These are phyloP conservation scores for Dryobates pubescens DNA, from an alignment of 2,797 vertebrate species.

Conservation along the genomic window DNA sequence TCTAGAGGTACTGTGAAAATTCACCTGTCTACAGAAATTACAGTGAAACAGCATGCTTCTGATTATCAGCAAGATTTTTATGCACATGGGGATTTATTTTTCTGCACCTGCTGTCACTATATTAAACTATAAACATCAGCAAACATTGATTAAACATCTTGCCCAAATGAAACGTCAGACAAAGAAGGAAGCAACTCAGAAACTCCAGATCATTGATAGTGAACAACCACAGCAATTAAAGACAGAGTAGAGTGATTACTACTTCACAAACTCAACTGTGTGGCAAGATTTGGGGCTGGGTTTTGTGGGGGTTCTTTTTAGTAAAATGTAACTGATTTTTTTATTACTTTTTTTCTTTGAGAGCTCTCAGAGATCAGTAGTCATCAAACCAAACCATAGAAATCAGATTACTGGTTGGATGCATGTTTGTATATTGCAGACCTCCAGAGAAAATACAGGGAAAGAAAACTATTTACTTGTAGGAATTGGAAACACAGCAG, in stretches of 20 bases:
- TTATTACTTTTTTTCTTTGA: background rate
- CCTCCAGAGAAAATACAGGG: background rate
- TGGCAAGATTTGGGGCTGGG: slow-evolving; percentile 5
- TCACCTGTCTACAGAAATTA: slow-evolving; percentile 76
- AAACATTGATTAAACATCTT: slow-evolving; percentile 79
- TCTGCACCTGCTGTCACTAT: slow-evolving; percentile 74
- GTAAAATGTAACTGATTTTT: background rate
- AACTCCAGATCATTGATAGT: slow-evolving; percentile 40
- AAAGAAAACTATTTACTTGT: background rate
- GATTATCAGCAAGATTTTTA: slow-evolving; percentile 72
- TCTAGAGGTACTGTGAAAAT: slow-evolving; percentile 73
- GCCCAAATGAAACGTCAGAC: slow-evolving; percentile 66
- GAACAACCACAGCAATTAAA: slow-evolving; percentile 56
- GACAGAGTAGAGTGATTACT: background rate
- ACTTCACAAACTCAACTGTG: background rate
- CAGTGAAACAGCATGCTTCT: slow-evolving; percentile 70
- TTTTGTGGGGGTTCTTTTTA: background rate
- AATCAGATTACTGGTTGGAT: background rate
- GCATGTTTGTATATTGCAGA: background rate
- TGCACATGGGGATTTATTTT: slow-evolving; percentile 69
- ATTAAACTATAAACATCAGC: slow-evolving; percentile 75
- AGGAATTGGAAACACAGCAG: background rate
- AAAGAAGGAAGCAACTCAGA: slow-evolving; percentile 12
- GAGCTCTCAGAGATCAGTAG: background rate
- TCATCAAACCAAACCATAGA: background rate